A percentile compares a stretch with the other conserved stretches of the same genome.
Evolutionary conservation across 2,113 vertebrate genomes (phyloP).

Genomic region (Ailuropoda melanoleuca): DNA sequence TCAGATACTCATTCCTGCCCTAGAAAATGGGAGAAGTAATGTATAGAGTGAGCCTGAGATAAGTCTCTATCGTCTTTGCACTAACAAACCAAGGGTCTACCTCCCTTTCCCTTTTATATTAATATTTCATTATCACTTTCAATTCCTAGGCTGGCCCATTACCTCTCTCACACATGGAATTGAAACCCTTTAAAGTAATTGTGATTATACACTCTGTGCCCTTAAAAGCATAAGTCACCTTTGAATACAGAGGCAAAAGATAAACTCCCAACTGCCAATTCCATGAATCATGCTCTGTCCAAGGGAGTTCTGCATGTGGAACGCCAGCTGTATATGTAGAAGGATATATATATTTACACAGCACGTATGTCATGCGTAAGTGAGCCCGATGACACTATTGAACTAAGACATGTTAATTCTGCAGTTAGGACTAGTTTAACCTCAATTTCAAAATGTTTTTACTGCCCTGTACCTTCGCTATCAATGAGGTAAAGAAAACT

Average conservation of each 20-base stretch:
- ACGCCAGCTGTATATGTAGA: conserved; percentile 74
- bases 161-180: conserved; percentile 49
- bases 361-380: conserved; percentile 70
- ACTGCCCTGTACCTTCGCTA: conserved; percentile 63
- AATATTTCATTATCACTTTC: conserved; percentile 38
- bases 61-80: not conserved
- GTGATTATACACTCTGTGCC: conserved; percentile 75
- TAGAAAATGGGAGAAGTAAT: not conserved
- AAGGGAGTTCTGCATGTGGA: conserved; percentile 58
- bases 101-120: not conserved
- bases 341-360: conserved; percentile 75
- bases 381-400: conserved; percentile 62
- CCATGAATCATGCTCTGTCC: conserved; percentile 74
- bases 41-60: not conserved
- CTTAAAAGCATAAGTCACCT: conserved; percentile 74
- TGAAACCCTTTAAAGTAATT: conserved; percentile 66
- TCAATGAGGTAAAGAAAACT: conserved; percentile 77
- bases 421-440: conserved; percentile 73
- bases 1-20: not conserved
- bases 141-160: not conserved
- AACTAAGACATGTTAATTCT: conserved; percentile 76
- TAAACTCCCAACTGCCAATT: conserved; percentile 74
- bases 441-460: conserved; percentile 81
- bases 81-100: not conserved
- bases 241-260: conserved; percentile 76